These are phyloP conservation scores for Drosophila dives DNA, from an alignment of 2,888 invertebrate genomes.

Conservation along the genomic window DNA sequence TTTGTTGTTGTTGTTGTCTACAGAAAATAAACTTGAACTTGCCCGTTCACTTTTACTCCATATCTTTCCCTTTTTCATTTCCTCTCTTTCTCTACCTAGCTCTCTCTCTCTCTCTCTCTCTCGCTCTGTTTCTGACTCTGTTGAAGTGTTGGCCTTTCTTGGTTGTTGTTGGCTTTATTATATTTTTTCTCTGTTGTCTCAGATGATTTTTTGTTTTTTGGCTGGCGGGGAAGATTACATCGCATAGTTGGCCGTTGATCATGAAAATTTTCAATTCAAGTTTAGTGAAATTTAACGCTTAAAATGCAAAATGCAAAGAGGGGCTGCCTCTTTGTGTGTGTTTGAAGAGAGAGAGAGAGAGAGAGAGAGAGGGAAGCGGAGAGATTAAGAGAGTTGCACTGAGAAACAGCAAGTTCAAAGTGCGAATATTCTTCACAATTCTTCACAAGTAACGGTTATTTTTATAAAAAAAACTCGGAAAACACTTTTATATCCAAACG, in stretches of 20 bases:
- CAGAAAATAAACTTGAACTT: conserved; percentile 80
- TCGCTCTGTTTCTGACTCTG: conserved; percentile 3
- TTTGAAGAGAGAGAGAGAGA: background rate
- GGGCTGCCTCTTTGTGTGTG: background rate
- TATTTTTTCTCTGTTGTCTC: conserved; percentile 35
- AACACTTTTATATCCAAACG: background rate
- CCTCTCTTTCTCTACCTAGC: background rate
- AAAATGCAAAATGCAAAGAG: conserved; percentile 2
- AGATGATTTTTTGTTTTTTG: conserved; percentile 29
- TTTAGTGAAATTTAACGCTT: conserved; percentile 73
- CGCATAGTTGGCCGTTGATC: conserved; percentile 68
- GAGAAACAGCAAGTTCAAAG: conserved; percentile 39
- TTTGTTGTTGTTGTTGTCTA: conserved; percentile 33
- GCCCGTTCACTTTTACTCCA: conserved; percentile 79
- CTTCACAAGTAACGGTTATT: background rate
- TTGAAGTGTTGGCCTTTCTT: conserved; percentile 4
- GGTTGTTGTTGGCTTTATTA: conserved; percentile 1
- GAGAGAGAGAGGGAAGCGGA: background rate
- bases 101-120: background rate
- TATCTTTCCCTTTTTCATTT: conserved; percentile 42
- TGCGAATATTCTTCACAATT: conserved; percentile 13
- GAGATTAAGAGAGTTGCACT: background rate
- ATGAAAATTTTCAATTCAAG: conserved; percentile 79
- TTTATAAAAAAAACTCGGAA: conserved; percentile 7
- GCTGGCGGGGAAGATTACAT: conserved; percentile 52